A percentile compares a stretch with the other conserved stretches of the same genome.
Conservation (phyloP, 2,888 invertebrate genomes). For the Chrysina gloriosa region DNA sequence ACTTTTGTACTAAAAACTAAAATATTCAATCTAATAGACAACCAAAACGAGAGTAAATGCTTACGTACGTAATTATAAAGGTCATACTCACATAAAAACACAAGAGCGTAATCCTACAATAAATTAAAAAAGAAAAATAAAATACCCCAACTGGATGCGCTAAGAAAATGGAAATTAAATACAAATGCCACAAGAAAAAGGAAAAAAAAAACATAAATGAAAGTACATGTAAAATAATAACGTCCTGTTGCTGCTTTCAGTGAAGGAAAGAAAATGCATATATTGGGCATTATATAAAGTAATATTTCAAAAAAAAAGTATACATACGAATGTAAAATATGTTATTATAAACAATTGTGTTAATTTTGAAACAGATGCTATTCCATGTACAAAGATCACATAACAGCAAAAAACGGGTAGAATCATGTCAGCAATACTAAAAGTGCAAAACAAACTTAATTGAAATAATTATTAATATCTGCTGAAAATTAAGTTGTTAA, state of each 20-base stretch:
- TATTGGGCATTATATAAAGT: not conserved
- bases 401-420: constrained; percentile 35
- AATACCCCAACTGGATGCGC: constrained; percentile 24
- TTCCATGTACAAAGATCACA: constrained; percentile 36
- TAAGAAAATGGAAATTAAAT: constrained; percentile 3
- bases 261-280: not conserved
- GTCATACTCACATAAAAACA: constrained; percentile 36
- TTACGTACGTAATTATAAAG: constrained; percentile 28
- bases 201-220: constrained; percentile 1
- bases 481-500: constrained; percentile 44
- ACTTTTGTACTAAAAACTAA: constrained; percentile 25
- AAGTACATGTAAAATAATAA: not conserved
- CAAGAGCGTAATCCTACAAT: constrained; percentile 34
- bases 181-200: constrained; percentile 7
- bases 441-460: constrained; percentile 44
- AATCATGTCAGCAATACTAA: constrained; percentile 42
- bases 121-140: constrained; percentile 27
- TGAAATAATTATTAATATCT: constrained; percentile 38
- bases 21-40: constrained; percentile 12
- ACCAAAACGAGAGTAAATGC: constrained; percentile 21
- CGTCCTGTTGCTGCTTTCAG: constrained; percentile 17
- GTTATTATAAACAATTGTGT: constrained; percentile 35
- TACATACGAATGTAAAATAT: constrained; percentile 4
- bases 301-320: not conserved
- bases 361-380: constrained; percentile 38